phyloP scores from a whole-genome alignment of 1,140 invertebrate genomes.

The Harpegnathos saltator region DNA sequence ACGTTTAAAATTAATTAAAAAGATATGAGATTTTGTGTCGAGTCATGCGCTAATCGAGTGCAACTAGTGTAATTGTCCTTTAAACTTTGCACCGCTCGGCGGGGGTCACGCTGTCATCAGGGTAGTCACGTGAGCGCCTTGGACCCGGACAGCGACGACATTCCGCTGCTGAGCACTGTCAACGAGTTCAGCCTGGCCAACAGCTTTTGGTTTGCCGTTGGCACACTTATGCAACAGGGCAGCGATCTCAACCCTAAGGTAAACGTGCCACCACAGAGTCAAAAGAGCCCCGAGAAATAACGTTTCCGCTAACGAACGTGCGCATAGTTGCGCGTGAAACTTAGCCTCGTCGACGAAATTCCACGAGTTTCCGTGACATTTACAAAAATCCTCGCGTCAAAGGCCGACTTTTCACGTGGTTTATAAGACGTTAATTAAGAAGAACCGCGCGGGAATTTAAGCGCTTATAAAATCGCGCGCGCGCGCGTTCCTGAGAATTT shows the following conservation, averaged over 20 bases:
- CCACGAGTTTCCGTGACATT: constrained; percentile 6
- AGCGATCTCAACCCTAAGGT: constrained; percentile 95
- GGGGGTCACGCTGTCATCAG: constrained; percentile 82
- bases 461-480: neutral
- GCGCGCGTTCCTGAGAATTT: neutral
- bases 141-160: constrained; percentile 83
- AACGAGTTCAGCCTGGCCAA: constrained; percentile 94
- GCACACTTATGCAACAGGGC: constrained; percentile 97
- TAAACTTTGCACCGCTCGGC: constrained; percentile 83
- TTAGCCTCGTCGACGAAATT: neutral
- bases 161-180: constrained; percentile 86
- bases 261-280: constrained; percentile 75
- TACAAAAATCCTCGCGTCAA: neutral
- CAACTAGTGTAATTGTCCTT: constrained; percentile 80
- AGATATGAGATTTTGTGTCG: neutral
- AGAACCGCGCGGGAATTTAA: neutral
- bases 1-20: neutral
- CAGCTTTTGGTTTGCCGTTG: constrained; percentile 96
- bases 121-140: constrained; percentile 83
- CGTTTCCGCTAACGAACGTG: constrained; percentile 13
- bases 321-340: neutral
- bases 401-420: neutral
- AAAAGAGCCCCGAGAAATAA: constrained; percentile 24
- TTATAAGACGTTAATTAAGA: constrained; percentile 19
- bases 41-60: neutral